Evolutionary conservation across 2,888 invertebrate species (phyloP).

Genomic region (Rotaria magnacalcarata): DNA sequence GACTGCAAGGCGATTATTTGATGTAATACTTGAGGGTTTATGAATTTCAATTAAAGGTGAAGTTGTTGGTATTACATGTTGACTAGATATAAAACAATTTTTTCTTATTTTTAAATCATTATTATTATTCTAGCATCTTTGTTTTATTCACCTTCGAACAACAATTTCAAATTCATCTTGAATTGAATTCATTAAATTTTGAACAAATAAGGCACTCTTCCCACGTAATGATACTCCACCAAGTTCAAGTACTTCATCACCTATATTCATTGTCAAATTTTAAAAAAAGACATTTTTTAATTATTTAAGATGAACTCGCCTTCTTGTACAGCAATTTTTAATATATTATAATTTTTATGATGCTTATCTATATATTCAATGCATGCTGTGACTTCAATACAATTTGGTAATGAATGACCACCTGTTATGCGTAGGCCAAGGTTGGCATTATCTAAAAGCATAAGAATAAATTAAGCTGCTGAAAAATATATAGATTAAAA

Average conservation of each 20-base stretch:
- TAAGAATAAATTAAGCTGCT: background rate
- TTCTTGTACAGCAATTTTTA: background rate
- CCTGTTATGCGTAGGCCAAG: background rate
- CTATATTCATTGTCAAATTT: background rate
- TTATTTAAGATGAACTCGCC: background rate
- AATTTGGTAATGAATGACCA: background rate
- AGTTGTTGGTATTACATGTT: background rate
- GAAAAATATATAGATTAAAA: background rate
- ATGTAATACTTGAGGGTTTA: background rate
- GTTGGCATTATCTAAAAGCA: background rate
- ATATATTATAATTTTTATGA: slow-evolving; percentile 6
- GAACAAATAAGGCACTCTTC: slow-evolving; percentile 15
- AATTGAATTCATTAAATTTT: slow-evolving; percentile 34
- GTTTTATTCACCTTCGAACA: background rate
- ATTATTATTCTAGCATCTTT: too few relatives aligned
- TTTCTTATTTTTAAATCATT: too few relatives aligned
- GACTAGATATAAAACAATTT: background rate
- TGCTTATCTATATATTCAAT: background rate
- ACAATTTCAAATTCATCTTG: slow-evolving; percentile 36
- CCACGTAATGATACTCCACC: slow-evolving; percentile 25
- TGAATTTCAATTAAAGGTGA: background rate
- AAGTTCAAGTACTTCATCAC: slow-evolving; percentile 27
- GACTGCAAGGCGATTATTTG: background rate
- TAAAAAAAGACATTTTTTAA: too few relatives aligned
- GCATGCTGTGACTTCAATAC: slow-evolving; percentile 10